Conservation (phyloP, 2,797 vertebrate genomes). For the Typhlichthys eigenmanni region DNA sequence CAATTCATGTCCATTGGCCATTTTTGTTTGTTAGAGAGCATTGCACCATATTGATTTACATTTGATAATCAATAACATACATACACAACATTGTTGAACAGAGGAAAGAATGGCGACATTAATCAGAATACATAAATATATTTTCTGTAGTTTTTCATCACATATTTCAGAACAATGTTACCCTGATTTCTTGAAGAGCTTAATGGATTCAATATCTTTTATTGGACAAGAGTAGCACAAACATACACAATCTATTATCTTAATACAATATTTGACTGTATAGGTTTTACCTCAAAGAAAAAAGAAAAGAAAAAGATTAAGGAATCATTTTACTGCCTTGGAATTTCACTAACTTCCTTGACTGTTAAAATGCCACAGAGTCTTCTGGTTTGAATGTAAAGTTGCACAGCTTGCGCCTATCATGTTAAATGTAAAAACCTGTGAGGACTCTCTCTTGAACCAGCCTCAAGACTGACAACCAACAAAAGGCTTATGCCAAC, state of each 20-base stretch:
- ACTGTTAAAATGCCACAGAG: conserved; percentile 99
- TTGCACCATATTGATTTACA: conserved; percentile 75
- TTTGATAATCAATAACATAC: conserved; percentile 61
- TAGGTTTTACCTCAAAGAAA: conserved; percentile 73
- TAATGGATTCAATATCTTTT: conserved; percentile 73
- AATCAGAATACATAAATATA: conserved; percentile 78
- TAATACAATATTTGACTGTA: conserved; percentile 65
- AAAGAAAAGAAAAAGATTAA: conserved; percentile 88
- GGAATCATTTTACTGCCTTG: conserved; percentile 92
- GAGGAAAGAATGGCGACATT: conserved; percentile 75
- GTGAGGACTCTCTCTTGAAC: conserved; percentile 64
- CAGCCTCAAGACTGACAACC: conserved; percentile 60
- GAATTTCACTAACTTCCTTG: conserved; percentile 93
- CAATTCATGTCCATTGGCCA: conserved; percentile 63
- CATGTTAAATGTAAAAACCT: conserved; percentile 77
- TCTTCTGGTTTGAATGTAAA: conserved; percentile 98
- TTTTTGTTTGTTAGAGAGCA: conserved; percentile 62
- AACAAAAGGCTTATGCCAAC: conserved; percentile 31
- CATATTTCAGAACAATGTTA: conserved; percentile 71
- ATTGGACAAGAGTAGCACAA: conserved; percentile 78
- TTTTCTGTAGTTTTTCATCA: conserved; percentile 71
- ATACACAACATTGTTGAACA: conserved; percentile 65
- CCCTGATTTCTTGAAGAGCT: conserved; percentile 77
- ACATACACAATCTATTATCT: conserved; percentile 75
- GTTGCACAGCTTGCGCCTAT: conserved; percentile 96